phyloP scores from a whole-genome alignment of 2,113 vertebrate species.

The Spilogale gracilis region DNA sequence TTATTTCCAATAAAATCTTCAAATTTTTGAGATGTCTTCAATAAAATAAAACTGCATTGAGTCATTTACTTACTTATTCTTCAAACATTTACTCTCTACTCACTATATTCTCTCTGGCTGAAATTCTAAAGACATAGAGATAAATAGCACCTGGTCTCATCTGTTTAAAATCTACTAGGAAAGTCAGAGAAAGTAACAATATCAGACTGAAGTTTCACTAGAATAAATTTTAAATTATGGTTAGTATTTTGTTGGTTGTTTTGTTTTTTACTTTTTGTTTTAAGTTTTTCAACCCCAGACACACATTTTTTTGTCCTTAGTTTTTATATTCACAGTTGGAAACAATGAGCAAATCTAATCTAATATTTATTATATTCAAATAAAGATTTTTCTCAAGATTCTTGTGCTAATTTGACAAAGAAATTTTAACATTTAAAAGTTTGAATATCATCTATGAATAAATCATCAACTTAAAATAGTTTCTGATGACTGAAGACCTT shows the following conservation, averaged over 20 bases:
- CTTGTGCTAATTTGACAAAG: not conserved
- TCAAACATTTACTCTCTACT: not conserved
- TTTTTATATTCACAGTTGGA: constrained; percentile 39
- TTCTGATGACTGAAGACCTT: constrained; percentile 26
- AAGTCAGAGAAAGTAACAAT: not conserved
- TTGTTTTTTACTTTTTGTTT: not conserved
- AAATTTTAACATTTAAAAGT: constrained; percentile 63
- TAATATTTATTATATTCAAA: constrained; percentile 56
- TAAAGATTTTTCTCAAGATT: constrained; percentile 51
- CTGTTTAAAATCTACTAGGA: not conserved
- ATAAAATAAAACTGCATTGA: not conserved
- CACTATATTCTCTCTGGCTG: not conserved
- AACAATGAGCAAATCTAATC: constrained; percentile 32
- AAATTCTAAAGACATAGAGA: not conserved
- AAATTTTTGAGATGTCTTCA: not conserved
- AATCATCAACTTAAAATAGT: constrained; percentile 31
- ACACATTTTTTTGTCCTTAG: constrained; percentile 21
- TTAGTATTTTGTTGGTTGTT: not conserved
- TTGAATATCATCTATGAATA: constrained; percentile 47
- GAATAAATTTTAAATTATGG: constrained; percentile 43
- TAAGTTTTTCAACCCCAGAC: not conserved
- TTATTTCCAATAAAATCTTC: not conserved
- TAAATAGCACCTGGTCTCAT: not conserved
- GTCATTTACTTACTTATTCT: not conserved
- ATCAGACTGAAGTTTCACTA: not conserved